Evolutionary conservation across 2,888 invertebrate species (phyloP).

Genomic region (Ichneumon xanthorius): DNA sequence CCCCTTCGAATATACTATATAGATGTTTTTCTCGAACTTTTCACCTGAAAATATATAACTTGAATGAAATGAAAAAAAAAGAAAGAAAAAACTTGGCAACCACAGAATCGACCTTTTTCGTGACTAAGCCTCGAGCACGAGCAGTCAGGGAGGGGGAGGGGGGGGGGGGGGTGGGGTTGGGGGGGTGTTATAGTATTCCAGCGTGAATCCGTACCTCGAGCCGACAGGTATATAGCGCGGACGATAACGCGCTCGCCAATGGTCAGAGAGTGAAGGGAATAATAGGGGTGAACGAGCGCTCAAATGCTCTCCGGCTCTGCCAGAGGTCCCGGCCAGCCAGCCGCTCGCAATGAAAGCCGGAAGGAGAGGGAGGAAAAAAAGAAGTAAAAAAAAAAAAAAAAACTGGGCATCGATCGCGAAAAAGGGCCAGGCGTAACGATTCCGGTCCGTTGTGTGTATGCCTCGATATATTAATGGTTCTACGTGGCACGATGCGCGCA

Average conservation of each 20-base stretch:
- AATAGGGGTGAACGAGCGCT: slow-evolving; percentile 41
- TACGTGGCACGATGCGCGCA: slow-evolving; percentile 23
- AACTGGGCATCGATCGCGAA: slow-evolving; percentile 62
- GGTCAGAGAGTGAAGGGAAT: slow-evolving; percentile 46
- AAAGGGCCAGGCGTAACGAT: slow-evolving; percentile 63
- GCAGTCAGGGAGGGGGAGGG: neutral
- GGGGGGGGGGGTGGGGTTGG: too few species aligned
- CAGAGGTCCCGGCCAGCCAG: slow-evolving; percentile 25
- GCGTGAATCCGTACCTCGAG: slow-evolving; percentile 38
- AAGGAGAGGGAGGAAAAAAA: slow-evolving; percentile 47
- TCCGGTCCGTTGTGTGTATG: slow-evolving; percentile 44
- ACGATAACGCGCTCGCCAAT: slow-evolving; percentile 46
- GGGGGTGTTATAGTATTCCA: slow-evolving; percentile 6
- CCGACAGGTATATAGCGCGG: slow-evolving; percentile 21
- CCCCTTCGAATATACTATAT: neutral
- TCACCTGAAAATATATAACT: neutral
- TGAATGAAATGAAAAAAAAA: neutral
- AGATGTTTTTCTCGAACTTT: neutral
- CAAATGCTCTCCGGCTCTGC: slow-evolving; percentile 35
- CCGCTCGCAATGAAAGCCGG: slow-evolving; percentile 49
- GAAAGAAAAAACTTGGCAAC: neutral
- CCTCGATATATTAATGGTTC: slow-evolving; percentile 66
- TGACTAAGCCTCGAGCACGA: slow-evolving; percentile 7
- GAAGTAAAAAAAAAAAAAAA: slow-evolving; percentile 35
- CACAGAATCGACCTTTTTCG: slow-evolving; percentile 29